Evolutionary conservation across 92 coral and sea anemone genomes (phyloP).

Genomic region (Phymanthus crucifer): DNA sequence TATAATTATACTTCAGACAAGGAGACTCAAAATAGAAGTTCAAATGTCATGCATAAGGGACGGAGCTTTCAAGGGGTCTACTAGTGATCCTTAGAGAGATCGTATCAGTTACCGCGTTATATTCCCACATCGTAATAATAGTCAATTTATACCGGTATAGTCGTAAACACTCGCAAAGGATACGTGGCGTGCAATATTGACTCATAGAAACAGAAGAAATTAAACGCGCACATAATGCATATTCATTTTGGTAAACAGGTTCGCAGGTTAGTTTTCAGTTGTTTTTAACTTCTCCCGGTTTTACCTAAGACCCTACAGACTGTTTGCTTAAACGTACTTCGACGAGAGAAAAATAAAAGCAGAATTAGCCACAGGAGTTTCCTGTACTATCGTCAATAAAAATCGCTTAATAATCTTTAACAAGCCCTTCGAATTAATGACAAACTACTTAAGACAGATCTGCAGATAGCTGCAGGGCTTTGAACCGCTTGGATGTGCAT

Average conservation of each 20-base stretch:
- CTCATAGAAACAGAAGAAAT: background rate
- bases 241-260: background rate
- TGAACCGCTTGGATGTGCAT: background rate
- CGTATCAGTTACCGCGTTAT: background rate
- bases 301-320: background rate
- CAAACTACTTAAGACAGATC: conserved; percentile 28
- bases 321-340: background rate
- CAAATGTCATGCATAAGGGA: background rate
- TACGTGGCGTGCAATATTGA: background rate
- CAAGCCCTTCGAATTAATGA: conserved; percentile 36
- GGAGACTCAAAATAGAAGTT: background rate
- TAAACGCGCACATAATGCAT: too few relatives aligned
- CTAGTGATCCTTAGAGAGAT: background rate
- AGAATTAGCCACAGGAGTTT: conserved; percentile 15
- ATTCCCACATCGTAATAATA: background rate
- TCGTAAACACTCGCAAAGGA: background rate
- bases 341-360: background rate
- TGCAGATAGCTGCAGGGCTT: conserved; percentile 22
- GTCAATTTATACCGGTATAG: background rate
- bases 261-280: background rate
- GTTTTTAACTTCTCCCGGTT: background rate
- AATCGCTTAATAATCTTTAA: conserved; percentile 33
- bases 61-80: background rate
- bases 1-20: background rate
- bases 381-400: conserved; percentile 7